These are phyloP conservation scores for Tipula vernalis DNA, from an alignment of 2,888 invertebrate genomes.

Conservation along the genomic window DNA sequence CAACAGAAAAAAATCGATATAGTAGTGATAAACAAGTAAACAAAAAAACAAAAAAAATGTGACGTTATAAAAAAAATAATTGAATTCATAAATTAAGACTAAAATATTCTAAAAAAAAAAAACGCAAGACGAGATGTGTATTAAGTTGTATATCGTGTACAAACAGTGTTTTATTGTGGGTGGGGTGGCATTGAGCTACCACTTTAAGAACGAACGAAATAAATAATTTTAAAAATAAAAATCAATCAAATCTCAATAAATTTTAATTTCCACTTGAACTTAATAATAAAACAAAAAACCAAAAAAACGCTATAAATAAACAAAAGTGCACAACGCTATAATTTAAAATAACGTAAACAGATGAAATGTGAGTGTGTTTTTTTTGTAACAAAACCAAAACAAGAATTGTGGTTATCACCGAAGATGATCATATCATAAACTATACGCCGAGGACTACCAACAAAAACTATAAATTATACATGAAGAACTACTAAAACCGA, in stretches of 20 bases:
- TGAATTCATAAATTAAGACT: not conserved
- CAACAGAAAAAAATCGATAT: not conserved
- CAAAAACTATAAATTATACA: not conserved
- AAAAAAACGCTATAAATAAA: not conserved
- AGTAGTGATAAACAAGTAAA: not conserved
- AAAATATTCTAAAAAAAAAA: not conserved
- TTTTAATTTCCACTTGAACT: not conserved
- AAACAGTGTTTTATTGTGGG: not conserved
- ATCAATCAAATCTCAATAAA: conserved; percentile 9
- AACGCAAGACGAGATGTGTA: not conserved
- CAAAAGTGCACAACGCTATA: not conserved
- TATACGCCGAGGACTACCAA: not conserved
- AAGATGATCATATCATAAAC: not conserved
- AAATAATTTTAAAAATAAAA: not conserved
- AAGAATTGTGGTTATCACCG: not conserved
- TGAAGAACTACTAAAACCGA: not conserved
- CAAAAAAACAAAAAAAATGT: not conserved
- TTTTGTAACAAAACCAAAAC: not conserved
- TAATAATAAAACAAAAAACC: not conserved
- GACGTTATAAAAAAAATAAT: not conserved
- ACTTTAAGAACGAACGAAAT: not conserved
- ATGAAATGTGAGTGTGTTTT: not conserved
- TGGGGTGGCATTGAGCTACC: conserved; percentile 7
- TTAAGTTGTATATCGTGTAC: too few species aligned
- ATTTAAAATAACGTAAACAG: not conserved